phyloP scores from a whole-genome alignment of 2,113 vertebrate species.

The Butorides virescens region DNA sequence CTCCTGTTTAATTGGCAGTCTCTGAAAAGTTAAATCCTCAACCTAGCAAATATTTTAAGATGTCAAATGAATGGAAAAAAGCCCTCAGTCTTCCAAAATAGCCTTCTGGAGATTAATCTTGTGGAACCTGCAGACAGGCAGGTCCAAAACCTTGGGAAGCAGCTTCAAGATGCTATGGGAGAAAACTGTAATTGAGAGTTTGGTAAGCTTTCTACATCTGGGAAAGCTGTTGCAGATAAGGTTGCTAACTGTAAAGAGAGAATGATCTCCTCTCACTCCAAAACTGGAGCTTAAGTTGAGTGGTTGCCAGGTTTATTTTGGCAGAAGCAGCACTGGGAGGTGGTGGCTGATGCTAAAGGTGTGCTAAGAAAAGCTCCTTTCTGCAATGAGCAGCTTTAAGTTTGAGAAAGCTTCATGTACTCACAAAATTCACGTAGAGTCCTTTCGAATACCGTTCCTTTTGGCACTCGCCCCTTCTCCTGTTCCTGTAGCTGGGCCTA shows the following conservation, averaged over 20 bases:
- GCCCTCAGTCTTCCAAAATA: background rate
- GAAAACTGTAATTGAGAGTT: background rate
- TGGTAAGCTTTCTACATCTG: background rate
- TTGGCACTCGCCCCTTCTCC: background rate
- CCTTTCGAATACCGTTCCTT: background rate
- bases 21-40: background rate
- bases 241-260: background rate
- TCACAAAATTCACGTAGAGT: background rate
- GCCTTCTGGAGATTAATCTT: background rate
- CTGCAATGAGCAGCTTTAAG: background rate
- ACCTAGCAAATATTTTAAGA: background rate
- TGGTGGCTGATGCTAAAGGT: background rate
- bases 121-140: background rate
- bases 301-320: slow-evolving; percentile 9
- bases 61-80: background rate
- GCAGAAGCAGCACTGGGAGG: background rate
- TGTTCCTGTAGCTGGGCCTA: background rate
- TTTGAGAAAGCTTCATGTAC: background rate
- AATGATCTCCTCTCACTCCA: background rate
- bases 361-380: background rate
- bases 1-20: background rate
- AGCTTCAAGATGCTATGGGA: background rate
- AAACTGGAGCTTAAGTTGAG: background rate
- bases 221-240: background rate
- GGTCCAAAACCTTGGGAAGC: background rate